Percentiles rank a stretch among this genome's conserved stretches.
Evolutionary conservation across 2,888 invertebrate species (phyloP).

Genomic region (Aphidoletes aphidimyza): DNA sequence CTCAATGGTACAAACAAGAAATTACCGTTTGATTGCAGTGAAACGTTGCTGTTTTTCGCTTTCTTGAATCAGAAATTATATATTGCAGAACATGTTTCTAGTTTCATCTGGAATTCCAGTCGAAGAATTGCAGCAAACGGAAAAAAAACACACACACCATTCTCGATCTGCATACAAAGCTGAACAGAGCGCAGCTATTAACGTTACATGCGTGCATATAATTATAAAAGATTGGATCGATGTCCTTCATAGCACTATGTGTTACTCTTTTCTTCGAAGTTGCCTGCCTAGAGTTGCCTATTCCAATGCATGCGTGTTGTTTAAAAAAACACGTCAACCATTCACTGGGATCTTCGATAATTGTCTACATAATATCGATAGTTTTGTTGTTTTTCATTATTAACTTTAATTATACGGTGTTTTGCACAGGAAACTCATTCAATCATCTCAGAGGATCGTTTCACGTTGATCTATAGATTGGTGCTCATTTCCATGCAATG

Average conservation of each 20-base stretch:
- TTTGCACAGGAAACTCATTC: background rate
- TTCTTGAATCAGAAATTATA: background rate
- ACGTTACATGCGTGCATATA: background rate
- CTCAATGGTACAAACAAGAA: background rate
- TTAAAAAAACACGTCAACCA: background rate
- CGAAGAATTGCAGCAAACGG: background rate
- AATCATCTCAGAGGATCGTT: background rate
- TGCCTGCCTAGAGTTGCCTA: too few species aligned
- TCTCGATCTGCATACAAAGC: background rate
- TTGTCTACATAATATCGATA: background rate
- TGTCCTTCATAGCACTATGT: slow-evolving; percentile 14
- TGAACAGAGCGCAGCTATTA: background rate
- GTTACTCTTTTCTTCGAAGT: background rate
- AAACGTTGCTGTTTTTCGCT: background rate
- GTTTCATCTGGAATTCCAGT: background rate
- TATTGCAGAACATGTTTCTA: slow-evolving; percentile 19
- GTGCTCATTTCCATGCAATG: too few species aligned
- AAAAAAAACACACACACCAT: too few species aligned
- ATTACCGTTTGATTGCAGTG: slow-evolving; percentile 8
- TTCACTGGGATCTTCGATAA: background rate
- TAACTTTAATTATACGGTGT: background rate
- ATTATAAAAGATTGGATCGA: background rate
- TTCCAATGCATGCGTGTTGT: too few species aligned
- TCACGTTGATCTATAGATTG: background rate
- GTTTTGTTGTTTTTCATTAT: background rate